Evolutionary conservation across 2,113 vertebrate genomes (phyloP).

Genomic region (Hylia prasina): DNA sequence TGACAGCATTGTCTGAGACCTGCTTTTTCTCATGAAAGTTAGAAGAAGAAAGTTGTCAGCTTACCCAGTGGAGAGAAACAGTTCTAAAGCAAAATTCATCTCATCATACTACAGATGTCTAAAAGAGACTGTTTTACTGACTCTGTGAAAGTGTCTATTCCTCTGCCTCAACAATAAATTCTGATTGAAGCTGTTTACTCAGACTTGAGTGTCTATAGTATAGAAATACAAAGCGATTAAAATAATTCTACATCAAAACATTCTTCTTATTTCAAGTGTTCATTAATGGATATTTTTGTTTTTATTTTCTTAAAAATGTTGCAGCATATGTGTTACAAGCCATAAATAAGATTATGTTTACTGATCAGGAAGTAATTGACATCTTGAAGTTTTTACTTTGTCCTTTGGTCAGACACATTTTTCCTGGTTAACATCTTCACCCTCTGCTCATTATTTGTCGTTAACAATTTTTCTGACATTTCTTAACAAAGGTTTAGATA

Average conservation of each 20-base stretch:
- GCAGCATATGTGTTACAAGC: neutral
- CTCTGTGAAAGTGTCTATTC: neutral
- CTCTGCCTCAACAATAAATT: neutral
- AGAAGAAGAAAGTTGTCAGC: neutral
- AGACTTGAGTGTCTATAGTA: neutral
- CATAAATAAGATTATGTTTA: neutral
- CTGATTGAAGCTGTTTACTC: neutral
- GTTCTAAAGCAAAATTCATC: neutral
- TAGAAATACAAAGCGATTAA: neutral
- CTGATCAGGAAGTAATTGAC: neutral
- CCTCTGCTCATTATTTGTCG: neutral
- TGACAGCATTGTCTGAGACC: neutral
- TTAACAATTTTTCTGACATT: neutral
- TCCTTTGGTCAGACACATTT: neutral
- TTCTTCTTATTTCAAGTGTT: neutral
- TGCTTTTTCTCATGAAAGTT: neutral
- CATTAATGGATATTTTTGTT: neutral
- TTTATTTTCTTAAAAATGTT: neutral
- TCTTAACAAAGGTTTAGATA: neutral
- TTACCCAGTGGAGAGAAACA: neutral
- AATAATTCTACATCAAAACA: neutral
- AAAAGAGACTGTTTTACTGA: neutral
- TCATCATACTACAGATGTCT: neutral
- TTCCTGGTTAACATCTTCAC: neutral
- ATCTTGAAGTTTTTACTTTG: neutral